These are phyloP conservation scores for Agrotis clavis DNA, from an alignment of 2,888 invertebrate genomes.

Conservation along the genomic window DNA sequence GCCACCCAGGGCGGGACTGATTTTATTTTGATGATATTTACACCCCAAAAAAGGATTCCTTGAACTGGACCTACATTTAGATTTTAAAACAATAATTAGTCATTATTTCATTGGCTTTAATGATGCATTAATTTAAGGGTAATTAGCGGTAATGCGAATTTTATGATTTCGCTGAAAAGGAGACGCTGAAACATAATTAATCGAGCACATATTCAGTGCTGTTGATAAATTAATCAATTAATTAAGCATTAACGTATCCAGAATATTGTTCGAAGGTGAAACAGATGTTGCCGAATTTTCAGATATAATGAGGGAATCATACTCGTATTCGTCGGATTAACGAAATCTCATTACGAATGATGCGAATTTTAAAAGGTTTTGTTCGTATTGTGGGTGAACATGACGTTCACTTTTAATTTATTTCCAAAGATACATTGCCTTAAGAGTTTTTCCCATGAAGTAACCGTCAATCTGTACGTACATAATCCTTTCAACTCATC, in stretches of 20 bases:
- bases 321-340: constrained; percentile 20
- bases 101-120: background rate
- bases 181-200: constrained; percentile 23
- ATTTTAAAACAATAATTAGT: background rate
- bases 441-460: too few relatives aligned
- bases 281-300: constrained; percentile 31
- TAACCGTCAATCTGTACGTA: too few relatives aligned
- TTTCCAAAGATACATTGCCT: background rate
- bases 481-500: too few relatives aligned
- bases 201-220: constrained; percentile 18
- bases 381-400: constrained; percentile 13
- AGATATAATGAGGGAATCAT: constrained; percentile 28
- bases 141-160: background rate
- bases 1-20: too few relatives aligned
- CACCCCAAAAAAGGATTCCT: background rate
- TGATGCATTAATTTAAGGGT: background rate
- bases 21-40: too few relatives aligned
- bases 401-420: background rate
- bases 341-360: constrained; percentile 25
- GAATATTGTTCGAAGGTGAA: constrained; percentile 6
- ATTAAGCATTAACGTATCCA: constrained; percentile 12
- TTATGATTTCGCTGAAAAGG: constrained; percentile 10
- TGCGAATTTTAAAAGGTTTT: constrained; percentile 8
- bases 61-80: background rate
- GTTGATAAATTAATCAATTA: constrained; percentile 31